Evolutionary conservation across 2,113 vertebrate species (phyloP).

Genomic region (Leucoraja erinaceus): DNA sequence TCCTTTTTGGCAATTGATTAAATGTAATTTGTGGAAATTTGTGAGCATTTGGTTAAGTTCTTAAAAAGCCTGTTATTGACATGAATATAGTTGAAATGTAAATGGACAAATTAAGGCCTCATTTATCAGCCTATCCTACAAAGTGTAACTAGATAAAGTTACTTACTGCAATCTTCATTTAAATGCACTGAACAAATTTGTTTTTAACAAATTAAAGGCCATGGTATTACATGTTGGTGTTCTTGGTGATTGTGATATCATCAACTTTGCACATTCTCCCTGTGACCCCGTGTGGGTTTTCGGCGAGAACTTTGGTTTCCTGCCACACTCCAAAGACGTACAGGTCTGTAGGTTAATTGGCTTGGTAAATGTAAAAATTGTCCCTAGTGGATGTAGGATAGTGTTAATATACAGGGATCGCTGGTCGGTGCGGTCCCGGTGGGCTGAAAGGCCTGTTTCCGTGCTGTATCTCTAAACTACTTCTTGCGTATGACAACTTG

Average conservation of each 20-base stretch:
- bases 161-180: background rate
- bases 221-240: background rate
- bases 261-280: too few relatives aligned
- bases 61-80: background rate
- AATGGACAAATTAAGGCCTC: background rate
- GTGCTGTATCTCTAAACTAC: too few relatives aligned
- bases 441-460: too few relatives aligned
- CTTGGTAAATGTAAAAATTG: too few relatives aligned
- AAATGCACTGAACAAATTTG: background rate
- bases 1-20: background rate
- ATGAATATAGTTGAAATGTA: background rate
- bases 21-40: background rate
- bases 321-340: too few relatives aligned
- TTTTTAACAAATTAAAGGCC: background rate
- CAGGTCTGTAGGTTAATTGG: too few relatives aligned
- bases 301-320: too few relatives aligned
- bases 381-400: too few relatives aligned
- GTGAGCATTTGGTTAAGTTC: background rate
- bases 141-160: background rate
- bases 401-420: too few relatives aligned
- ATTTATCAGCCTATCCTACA: background rate
- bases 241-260: background rate
- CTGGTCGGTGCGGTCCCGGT: too few relatives aligned
- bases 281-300: too few relatives aligned
- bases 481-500: too few relatives aligned